Evolutionary conservation across 2,888 invertebrate genomes (phyloP).

Genomic region (Drosophila leonis): DNA sequence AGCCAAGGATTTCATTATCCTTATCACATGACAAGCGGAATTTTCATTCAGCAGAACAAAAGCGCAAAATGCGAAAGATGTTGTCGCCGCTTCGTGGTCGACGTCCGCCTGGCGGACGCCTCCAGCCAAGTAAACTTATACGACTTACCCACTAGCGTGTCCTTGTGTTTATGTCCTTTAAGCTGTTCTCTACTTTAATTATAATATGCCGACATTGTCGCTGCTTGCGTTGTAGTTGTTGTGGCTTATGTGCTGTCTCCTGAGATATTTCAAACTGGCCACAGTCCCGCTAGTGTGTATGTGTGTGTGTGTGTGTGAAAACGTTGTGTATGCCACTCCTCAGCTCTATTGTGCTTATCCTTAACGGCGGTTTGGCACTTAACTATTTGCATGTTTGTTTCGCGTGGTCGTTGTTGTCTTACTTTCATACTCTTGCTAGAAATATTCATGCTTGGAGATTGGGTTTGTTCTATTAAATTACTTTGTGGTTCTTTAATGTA

Average conservation of each 20-base stretch:
- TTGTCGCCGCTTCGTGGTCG: constrained; percentile 56
- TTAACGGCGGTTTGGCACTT: constrained; percentile 75
- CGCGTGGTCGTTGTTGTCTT: constrained; percentile 47
- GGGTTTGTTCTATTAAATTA: not conserved
- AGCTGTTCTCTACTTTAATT: constrained; percentile 83
- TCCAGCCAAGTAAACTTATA: constrained; percentile 42
- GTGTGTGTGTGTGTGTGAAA: constrained; percentile 18
- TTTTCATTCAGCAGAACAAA: constrained; percentile 58
- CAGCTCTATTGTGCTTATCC: constrained; percentile 64
- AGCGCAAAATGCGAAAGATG: constrained; percentile 68
- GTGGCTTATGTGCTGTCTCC: constrained; percentile 71
- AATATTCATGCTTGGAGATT: not conserved
- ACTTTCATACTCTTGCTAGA: constrained; percentile 25
- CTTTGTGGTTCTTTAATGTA: not conserved
- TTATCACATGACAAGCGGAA: constrained; percentile 78
- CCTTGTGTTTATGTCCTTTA: constrained; percentile 68
- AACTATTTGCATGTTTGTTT: constrained; percentile 80
- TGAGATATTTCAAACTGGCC: constrained; percentile 72
- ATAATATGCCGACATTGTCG: constrained; percentile 58
- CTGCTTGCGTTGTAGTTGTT: constrained; percentile 21
- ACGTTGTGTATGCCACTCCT: constrained; percentile 62
- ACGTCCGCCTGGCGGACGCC: constrained; percentile 56
- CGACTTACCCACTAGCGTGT: constrained; percentile 45
- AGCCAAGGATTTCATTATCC: constrained; percentile 84
- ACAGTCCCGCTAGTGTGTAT: constrained; percentile 18